phyloP scores from a whole-genome alignment of 2,888 invertebrate genomes.

The Plemyria rubiginata region DNA sequence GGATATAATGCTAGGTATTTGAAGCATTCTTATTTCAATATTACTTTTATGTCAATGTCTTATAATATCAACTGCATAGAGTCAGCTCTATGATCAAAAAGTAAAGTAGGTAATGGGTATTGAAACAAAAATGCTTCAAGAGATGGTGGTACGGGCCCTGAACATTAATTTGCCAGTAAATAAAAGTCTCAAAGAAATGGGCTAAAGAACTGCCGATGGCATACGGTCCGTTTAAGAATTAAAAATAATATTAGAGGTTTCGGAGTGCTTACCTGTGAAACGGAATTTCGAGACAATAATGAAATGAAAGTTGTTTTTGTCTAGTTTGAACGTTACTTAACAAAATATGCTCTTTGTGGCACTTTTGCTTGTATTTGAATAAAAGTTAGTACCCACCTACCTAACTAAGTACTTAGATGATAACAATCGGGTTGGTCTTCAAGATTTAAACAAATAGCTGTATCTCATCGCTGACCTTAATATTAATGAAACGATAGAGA shows the following conservation, averaged over 20 bases:
- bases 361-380: conserved; percentile 26
- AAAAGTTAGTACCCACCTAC: conserved; percentile 2
- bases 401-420: conserved; percentile 2
- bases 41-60: too few species aligned
- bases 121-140: too few species aligned
- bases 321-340: conserved; percentile 50
- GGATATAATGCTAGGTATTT: too few species aligned
- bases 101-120: too few species aligned
- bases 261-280: conserved; percentile 54
- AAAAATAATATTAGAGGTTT: conserved; percentile 41
- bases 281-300: conserved; percentile 51
- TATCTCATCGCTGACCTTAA: conserved; percentile 17
- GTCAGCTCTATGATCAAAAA: too few species aligned
- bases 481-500: conserved; percentile 2
- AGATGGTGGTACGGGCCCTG: too few species aligned
- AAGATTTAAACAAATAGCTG: conserved; percentile 19
- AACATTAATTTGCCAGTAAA: conserved; percentile 10
- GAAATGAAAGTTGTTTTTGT: conserved; percentile 60
- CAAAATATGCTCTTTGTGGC: conserved; percentile 34
- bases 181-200: conserved; percentile 20
- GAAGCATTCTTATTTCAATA: too few species aligned
- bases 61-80: too few species aligned
- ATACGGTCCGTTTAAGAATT: conserved; percentile 44
- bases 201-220: conserved; percentile 39
- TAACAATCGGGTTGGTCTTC: conserved; percentile 13